Percentiles rank a stretch among this genome's conserved stretches.
Evolutionary conservation across 2,888 invertebrate genomes (phyloP).

Genomic region (Spilosoma lubricipeda): DNA sequence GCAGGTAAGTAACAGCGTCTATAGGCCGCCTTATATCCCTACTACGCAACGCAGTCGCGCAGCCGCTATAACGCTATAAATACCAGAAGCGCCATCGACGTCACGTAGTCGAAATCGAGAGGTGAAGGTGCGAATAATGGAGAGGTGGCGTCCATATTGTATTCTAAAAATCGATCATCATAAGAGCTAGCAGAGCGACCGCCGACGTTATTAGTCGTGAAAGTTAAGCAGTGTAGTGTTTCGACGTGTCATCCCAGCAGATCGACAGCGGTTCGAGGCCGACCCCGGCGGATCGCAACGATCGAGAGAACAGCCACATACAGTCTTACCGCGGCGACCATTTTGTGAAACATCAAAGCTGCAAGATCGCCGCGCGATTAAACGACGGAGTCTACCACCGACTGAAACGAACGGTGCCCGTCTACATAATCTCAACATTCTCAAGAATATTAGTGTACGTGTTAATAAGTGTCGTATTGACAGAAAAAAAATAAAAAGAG

Average conservation of each 20-base stretch:
- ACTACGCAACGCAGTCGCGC: constrained; percentile 73
- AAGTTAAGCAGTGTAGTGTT: constrained; percentile 81
- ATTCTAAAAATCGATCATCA: constrained; percentile 77
- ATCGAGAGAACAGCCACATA: constrained; percentile 47
- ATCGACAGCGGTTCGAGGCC: constrained; percentile 82
- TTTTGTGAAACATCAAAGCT: constrained; percentile 74
- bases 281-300: constrained; percentile 62
- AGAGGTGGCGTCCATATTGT: constrained; percentile 82
- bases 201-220: constrained; percentile 78
- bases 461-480: constrained; percentile 56
- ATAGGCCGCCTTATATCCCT: constrained; percentile 74
- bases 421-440: constrained; percentile 36
- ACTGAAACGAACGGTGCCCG: constrained; percentile 46
- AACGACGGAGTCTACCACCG: constrained; percentile 43
- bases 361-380: constrained; percentile 41
- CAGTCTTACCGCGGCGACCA: constrained; percentile 72
- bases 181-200: constrained; percentile 84
- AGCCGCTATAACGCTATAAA: constrained; percentile 79
- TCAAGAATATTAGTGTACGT: constrained; percentile 32
- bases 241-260: constrained; percentile 83
- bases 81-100: constrained; percentile 71
- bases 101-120: constrained; percentile 85
- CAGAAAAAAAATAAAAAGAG: constrained; percentile 59
- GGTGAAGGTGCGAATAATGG: constrained; percentile 84
- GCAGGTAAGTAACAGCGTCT: constrained; percentile 31